Evolutionary conservation across 2,113 vertebrate genomes (phyloP).

Genomic region (Phylloscopus whistleri): DNA sequence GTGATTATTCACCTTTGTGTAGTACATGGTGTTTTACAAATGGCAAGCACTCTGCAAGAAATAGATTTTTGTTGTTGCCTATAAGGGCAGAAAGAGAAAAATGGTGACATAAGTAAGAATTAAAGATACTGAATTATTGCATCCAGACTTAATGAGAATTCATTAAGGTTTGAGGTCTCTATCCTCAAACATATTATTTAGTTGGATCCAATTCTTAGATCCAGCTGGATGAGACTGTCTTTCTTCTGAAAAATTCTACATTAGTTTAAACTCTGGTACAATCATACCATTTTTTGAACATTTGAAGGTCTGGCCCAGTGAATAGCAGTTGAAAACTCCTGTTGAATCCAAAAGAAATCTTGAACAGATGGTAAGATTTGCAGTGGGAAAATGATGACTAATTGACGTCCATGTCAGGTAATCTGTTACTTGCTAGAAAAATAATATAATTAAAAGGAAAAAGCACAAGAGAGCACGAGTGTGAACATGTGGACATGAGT

Average conservation of each 20-base stretch:
- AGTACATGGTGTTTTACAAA: background rate
- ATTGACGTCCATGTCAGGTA: constrained; percentile 36
- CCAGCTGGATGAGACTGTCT: background rate
- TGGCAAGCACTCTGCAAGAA: background rate
- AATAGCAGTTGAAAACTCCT: background rate
- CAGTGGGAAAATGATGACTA: constrained; percentile 22
- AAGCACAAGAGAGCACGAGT: background rate
- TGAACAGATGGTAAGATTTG: constrained; percentile 20
- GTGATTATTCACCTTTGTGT: background rate
- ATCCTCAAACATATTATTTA: background rate
- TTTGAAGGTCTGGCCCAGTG: background rate
- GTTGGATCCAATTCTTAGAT: background rate
- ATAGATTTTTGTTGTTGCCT: background rate
- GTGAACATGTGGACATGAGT: constrained; percentile 3
- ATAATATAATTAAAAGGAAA: constrained; percentile 8
- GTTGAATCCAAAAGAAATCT: background rate
- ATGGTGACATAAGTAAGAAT: background rate
- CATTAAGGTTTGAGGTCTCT: background rate
- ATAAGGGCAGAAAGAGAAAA: background rate
- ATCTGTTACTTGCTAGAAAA: constrained; percentile 31
- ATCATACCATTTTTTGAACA: background rate
- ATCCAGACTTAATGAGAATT: background rate
- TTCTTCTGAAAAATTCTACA: background rate
- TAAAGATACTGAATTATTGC: background rate
- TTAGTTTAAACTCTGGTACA: background rate